A percentile compares a stretch with the other conserved stretches of the same genome.
Conservation (phyloP, 2,888 invertebrate species). For the Lasioglossum oenotherae region DNA sequence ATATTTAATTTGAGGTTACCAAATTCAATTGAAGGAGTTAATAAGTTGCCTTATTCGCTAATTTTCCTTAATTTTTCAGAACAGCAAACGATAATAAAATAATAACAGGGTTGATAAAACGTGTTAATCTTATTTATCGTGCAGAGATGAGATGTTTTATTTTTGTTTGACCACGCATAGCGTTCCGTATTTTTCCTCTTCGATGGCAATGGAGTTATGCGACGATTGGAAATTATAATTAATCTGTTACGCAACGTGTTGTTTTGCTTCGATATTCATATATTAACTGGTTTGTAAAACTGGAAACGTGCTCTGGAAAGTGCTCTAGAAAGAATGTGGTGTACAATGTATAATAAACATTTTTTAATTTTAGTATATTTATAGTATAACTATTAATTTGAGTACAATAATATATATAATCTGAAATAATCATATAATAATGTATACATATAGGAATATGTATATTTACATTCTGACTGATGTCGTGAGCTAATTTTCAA, state of each 20-base stretch:
- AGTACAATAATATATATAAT: too few relatives aligned
- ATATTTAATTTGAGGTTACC: neutral
- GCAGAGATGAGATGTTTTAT: too few relatives aligned
- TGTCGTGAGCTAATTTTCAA: neutral
- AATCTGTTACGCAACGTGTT: slow-evolving; percentile 10
- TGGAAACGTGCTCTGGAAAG: neutral
- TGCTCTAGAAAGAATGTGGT: neutral
- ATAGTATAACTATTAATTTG: too few relatives aligned
- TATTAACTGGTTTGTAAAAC: neutral
- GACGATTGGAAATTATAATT: slow-evolving; percentile 47
- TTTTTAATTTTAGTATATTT: neutral
- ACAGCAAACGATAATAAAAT: neutral
- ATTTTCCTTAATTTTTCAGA: too few relatives aligned
- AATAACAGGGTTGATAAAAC: too few relatives aligned
- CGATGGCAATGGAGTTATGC: neutral
- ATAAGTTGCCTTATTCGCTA: neutral
- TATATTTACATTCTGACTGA: neutral
- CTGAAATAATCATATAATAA: too few relatives aligned
- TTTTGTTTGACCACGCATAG: too few relatives aligned
- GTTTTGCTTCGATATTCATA: neutral
- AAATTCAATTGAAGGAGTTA: neutral
- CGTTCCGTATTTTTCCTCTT: neutral
- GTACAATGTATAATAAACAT: neutral
- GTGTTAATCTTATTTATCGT: too few relatives aligned
- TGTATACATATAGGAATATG: too few relatives aligned